Evolutionary conservation across 2,113 vertebrate species (phyloP), one percentile per base, ranked within the genome.

Genomic region (Struthio camelus): DNA sequence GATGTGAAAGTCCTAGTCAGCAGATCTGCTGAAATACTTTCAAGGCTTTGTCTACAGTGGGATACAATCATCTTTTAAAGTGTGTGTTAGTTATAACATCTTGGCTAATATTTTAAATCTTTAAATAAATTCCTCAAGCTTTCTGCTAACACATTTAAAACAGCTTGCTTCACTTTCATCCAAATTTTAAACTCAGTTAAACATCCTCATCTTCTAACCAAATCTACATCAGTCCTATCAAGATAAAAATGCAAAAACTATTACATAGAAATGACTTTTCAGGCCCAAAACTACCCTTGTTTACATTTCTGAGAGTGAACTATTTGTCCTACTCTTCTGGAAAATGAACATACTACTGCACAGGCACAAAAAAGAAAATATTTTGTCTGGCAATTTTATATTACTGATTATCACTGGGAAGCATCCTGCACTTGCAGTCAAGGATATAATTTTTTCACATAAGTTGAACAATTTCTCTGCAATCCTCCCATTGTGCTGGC

Each of bases 401-500:
- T 44, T 34, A 14, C 28, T 34, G 30, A 4, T 30, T 28, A 13
- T 9, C 24, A 59, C 54, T 17, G 22, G 51, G 76, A 88, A 94
- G 12, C 28, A 69, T 66, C 46, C 56, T 36, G 22, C 70, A 15
- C 20, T 46, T 48, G 48, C 50, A 66, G 48, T 30, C 40, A 38
- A 61, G 11, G 30, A 10, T 16, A 11, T 1, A 11, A 16, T 14
- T 65, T 87, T 85, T 30, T 28, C 3, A 50, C 14, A 32, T 17
- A 42, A 14, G 10, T 9, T 54, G 38, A 65, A 54, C 23, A 24
- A 38, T 24, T 75, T 69, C 20, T 40, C 22, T 24, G 34, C 30
- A 20, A 0, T 18, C 7, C 2, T 5, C 11, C 4, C 19, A 3
- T 1, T 59, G 46, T 5, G 30, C 44, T 30, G 30, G 14, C 11